phyloP scores from a whole-genome alignment of 2,888 invertebrate species.

The Hypercompe scribonia region DNA sequence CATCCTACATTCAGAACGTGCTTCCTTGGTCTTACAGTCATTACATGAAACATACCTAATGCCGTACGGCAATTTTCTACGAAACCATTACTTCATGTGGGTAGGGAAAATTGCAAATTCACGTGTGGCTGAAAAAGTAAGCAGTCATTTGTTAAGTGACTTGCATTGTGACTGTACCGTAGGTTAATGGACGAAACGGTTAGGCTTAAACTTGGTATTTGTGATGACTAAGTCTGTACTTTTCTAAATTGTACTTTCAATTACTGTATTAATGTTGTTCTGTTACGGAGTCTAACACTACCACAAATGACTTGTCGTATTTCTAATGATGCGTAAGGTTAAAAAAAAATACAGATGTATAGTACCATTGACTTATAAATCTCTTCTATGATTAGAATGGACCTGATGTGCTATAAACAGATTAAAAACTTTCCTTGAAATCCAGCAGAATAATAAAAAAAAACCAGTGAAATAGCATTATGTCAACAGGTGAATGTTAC shows the following conservation, averaged over 20 bases:
- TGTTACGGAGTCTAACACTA: background rate
- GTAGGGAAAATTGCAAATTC: slow-evolving; percentile 58
- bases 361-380: too few species aligned
- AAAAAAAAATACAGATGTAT: background rate
- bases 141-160: slow-evolving; percentile 79
- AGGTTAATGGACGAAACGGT: slow-evolving; percentile 61
- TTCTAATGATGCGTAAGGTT: background rate
- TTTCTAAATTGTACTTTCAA: slow-evolving; percentile 12
- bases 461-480: background rate
- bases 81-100: slow-evolving; percentile 57
- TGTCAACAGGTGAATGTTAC: background rate
- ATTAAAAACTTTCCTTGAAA: too few species aligned
- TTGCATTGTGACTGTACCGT: slow-evolving; percentile 66
- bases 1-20: slow-evolving; percentile 41
- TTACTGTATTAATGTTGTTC: background rate
- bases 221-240: slow-evolving; percentile 1
- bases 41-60: slow-evolving; percentile 51
- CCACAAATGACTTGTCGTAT: background rate
- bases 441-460: too few species aligned
- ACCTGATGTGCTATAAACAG: too few species aligned
- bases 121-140: slow-evolving; percentile 65
- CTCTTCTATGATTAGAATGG: too few species aligned
- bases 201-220: slow-evolving; percentile 22
- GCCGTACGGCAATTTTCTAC: slow-evolving; percentile 49
- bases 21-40: slow-evolving; percentile 47